These are phyloP conservation scores for Characodon lateralis DNA, from an alignment of 2,797 vertebrate genomes.

Conservation along the genomic window DNA sequence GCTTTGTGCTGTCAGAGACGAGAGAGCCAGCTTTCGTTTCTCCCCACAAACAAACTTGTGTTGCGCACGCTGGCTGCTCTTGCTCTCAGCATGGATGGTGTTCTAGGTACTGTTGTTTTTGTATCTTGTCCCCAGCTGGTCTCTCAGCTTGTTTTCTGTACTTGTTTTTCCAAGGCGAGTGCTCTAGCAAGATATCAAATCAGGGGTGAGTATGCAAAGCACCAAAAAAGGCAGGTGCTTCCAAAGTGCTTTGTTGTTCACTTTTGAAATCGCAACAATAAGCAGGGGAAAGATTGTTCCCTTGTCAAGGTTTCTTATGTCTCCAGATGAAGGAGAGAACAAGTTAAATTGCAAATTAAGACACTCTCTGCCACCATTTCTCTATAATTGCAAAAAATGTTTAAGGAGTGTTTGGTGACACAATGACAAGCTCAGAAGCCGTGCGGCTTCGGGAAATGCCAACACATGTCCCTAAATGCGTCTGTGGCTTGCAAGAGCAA, in stretches of 20 bases:
- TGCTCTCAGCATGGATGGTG: constrained; percentile 54
- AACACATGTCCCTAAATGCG: constrained; percentile 59
- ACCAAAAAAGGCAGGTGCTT: constrained; percentile 56
- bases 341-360: constrained; percentile 38
- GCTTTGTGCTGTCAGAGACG: constrained; percentile 42
- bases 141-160: constrained; percentile 69
- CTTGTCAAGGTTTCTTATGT: constrained; percentile 36
- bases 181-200: constrained; percentile 33
- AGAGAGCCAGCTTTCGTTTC: constrained; percentile 20
- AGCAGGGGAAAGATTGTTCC: not conserved
- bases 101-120: constrained; percentile 63
- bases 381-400: constrained; percentile 18
- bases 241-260: constrained; percentile 18
- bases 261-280: not conserved
- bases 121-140: constrained; percentile 70
- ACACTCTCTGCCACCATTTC: not conserved
- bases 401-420: constrained; percentile 45
- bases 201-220: constrained; percentile 28
- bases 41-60: constrained; percentile 21
- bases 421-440: constrained; percentile 76
- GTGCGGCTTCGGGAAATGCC: constrained; percentile 71
- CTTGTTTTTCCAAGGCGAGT: constrained; percentile 49
- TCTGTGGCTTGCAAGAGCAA: constrained; percentile 29
- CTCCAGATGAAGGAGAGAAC: constrained; percentile 33
- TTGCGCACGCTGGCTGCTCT: constrained; percentile 33